These are phyloP conservation scores for Drosophila prostipennis DNA, from an alignment of 2,888 invertebrate genomes.

Conservation along the genomic window DNA sequence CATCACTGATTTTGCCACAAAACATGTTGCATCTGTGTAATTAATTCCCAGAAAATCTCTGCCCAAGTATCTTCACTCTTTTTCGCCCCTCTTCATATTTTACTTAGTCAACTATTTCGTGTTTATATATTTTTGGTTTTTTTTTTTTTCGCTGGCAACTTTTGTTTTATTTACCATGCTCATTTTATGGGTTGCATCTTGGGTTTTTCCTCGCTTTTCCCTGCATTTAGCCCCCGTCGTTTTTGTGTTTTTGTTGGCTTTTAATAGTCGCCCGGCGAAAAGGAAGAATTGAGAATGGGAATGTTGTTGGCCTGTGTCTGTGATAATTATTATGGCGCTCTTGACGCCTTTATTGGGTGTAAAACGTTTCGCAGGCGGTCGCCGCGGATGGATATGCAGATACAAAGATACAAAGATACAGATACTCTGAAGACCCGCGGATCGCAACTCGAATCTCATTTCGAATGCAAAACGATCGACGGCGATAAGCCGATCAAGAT, in stretches of 20 bases:
- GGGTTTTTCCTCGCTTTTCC: conserved; percentile 8
- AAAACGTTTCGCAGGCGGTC: conserved; percentile 71
- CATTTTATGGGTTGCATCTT: conserved; percentile 59
- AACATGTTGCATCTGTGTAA: conserved; percentile 1
- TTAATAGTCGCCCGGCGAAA: conserved; percentile 39
- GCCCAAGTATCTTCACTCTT: neutral
- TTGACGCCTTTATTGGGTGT: conserved; percentile 79
- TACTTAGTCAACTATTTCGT: conserved; percentile 2
- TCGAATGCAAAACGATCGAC: conserved; percentile 68
- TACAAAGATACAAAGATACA: conserved; percentile 9
- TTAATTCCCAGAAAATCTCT: conserved; percentile 5
- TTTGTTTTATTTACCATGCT: conserved; percentile 73
- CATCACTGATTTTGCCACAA: neutral
- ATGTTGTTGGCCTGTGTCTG: conserved; percentile 40
- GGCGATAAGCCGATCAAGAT: conserved; percentile 38
- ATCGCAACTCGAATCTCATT: conserved; percentile 59
- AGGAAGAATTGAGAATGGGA: conserved; percentile 1
- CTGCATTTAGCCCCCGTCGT: conserved; percentile 7
- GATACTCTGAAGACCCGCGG: too few relatives aligned
- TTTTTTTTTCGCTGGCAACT: conserved; percentile 16
- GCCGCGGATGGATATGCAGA: conserved; percentile 63
- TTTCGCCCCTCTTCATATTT: neutral
- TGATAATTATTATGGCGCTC: conserved; percentile 77
- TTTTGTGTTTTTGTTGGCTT: conserved; percentile 39
- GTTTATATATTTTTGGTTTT: neutral